Percentiles rank a stretch among this genome's conserved stretches.
These are phyloP conservation scores for Psilanteris sp. DNA, from an alignment of 1,140 invertebrate genomes.

Conservation along the genomic window DNA sequence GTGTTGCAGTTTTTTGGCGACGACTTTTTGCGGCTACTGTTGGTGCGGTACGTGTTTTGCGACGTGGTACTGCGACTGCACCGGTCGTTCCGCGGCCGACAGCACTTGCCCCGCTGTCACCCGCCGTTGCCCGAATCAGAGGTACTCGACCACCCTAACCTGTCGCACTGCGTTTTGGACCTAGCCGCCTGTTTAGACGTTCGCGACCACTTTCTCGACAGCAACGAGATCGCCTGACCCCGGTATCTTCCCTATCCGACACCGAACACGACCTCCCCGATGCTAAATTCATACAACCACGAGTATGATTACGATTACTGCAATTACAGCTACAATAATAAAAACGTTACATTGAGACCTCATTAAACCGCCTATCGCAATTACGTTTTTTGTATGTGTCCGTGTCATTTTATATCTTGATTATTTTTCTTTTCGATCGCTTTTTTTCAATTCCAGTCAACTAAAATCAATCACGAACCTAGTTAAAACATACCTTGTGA, in stretches of 20 bases:
- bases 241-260: constrained; percentile 75
- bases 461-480: constrained; percentile 28
- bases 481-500: too few species aligned
- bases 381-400: constrained; percentile 58
- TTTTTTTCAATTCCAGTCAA: constrained; percentile 10
- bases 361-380: constrained; percentile 75
- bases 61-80: constrained; percentile 92
- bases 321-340: constrained; percentile 79
- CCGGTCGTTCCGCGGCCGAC: constrained; percentile 88
- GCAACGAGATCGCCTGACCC: constrained; percentile 87
- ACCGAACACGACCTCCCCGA: constrained; percentile 68
- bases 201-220: constrained; percentile 86
- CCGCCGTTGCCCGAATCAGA: constrained; percentile 93
- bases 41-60: constrained; percentile 96
- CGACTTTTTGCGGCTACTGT: constrained; percentile 93
- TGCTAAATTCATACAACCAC: constrained; percentile 73
- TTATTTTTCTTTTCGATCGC: constrained; percentile 4
- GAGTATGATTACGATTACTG: constrained; percentile 76
- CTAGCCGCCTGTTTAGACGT: constrained; percentile 91
- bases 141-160: constrained; percentile 91
- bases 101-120: constrained; percentile 91
- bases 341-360: constrained; percentile 78
- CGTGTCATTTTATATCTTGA: constrained; percentile 25
- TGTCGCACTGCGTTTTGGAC: constrained; percentile 90
- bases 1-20: constrained; percentile 95